phyloP scores from a whole-genome alignment of 2,113 vertebrate genomes.

The Philantomba maxwellii region DNA sequence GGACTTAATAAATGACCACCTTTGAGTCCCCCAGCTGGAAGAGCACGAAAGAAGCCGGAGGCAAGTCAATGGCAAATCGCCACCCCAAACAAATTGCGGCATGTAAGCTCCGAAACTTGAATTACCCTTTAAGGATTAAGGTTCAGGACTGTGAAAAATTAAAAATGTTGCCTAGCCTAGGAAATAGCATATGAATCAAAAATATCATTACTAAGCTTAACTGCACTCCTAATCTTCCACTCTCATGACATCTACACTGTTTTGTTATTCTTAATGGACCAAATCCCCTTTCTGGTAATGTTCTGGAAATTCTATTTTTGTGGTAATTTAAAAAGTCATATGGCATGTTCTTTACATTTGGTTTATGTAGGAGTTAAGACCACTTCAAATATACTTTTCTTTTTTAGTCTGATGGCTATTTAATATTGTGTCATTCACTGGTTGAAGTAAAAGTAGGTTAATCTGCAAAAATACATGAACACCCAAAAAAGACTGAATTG shows the following conservation, averaged over 20 bases:
- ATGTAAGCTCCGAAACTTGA: slow-evolving; percentile 40
- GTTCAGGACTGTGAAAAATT: slow-evolving; percentile 63
- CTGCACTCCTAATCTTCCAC: slow-evolving; percentile 46
- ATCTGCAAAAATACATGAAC: slow-evolving; percentile 50
- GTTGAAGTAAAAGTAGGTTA: slow-evolving; percentile 62
- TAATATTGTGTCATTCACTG: slow-evolving; percentile 64
- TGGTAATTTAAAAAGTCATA: slow-evolving; percentile 62
- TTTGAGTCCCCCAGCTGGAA: slow-evolving; percentile 24
- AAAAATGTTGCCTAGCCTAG: slow-evolving; percentile 49
- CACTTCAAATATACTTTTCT: slow-evolving; percentile 67
- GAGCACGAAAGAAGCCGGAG: background rate
- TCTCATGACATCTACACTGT: slow-evolving; percentile 55
- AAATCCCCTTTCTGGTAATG: slow-evolving; percentile 59
- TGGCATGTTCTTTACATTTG: slow-evolving; percentile 57
- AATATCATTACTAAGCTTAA: slow-evolving; percentile 54
- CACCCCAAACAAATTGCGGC: slow-evolving; percentile 49
- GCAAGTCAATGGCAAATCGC: slow-evolving; percentile 44
- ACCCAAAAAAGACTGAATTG: slow-evolving; percentile 62
- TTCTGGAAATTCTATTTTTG: slow-evolving; percentile 67
- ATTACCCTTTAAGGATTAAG: slow-evolving; percentile 59
- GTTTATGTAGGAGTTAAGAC: slow-evolving; percentile 62
- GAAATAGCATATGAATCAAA: slow-evolving; percentile 62
- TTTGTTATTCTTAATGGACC: slow-evolving; percentile 65
- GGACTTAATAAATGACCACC: slow-evolving; percentile 39
- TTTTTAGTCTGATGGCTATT: slow-evolving; percentile 58